Evolutionary conservation across 2,113 vertebrate species (phyloP).

Genomic region (Tetrax tetrax): DNA sequence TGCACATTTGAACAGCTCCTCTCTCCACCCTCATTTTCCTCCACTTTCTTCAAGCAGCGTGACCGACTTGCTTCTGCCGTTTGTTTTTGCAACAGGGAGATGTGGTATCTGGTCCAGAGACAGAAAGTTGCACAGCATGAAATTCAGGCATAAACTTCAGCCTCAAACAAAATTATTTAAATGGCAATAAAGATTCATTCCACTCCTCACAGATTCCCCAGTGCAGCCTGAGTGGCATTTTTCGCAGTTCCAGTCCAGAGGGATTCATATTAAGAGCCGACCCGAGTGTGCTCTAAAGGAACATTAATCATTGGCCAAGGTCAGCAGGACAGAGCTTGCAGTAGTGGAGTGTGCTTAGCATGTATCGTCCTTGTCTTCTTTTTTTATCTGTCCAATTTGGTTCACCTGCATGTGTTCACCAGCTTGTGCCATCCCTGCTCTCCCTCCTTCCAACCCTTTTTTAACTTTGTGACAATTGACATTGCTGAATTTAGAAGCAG

Average conservation of each 20-base stretch:
- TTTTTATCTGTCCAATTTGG: background rate
- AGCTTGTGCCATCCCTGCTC: background rate
- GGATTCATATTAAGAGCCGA: background rate
- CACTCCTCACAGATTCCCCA: background rate
- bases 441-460: background rate
- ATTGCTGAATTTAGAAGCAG: background rate
- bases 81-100: background rate
- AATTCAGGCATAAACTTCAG: background rate
- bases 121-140: background rate
- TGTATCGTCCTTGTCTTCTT: background rate
- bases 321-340: conserved; percentile 22
- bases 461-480: background rate
- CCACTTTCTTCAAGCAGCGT: background rate
- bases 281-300: background rate
- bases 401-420: background rate
- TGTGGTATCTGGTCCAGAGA: background rate
- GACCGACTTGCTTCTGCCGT: rapidly evolving
- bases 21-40: background rate
- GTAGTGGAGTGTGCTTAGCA: background rate
- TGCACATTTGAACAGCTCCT: background rate
- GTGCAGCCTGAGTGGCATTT: background rate
- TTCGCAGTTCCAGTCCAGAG: background rate
- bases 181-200: background rate
- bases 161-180: conserved; percentile 6
- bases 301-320: conserved; percentile 51